Conservation (phyloP, 1,140 invertebrate genomes). For the Heliothis subflexa region DNA sequence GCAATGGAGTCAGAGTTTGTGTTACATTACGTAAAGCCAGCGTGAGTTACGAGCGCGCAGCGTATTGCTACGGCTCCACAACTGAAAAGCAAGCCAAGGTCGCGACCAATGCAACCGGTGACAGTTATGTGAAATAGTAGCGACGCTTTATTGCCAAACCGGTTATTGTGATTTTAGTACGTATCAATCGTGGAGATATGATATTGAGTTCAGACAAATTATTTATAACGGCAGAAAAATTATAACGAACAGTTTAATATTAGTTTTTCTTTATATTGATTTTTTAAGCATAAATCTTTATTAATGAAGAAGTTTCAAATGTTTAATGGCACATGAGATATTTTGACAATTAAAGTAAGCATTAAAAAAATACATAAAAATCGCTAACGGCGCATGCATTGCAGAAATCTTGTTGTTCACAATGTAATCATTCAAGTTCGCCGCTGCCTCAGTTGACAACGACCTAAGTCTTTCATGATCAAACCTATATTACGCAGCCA, state of each 20-base stretch:
- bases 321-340: too few species aligned
- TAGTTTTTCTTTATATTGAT: neutral
- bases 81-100: conserved; percentile 40
- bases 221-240: neutral
- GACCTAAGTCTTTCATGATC: conserved; percentile 49
- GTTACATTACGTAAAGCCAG: conserved; percentile 67
- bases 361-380: neutral
- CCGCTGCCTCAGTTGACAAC: conserved; percentile 49
- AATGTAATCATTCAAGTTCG: conserved; percentile 63
- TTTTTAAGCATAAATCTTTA: neutral
- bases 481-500: conserved; percentile 38
- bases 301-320: too few species aligned
- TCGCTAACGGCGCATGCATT: conserved; percentile 49
- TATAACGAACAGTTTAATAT: neutral
- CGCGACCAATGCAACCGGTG: conserved; percentile 43
- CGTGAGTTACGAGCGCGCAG: conserved; percentile 62
- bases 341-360: too few species aligned
- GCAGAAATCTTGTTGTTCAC: conserved; percentile 35
- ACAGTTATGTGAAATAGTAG: conserved; percentile 28
- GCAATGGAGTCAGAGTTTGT: conserved; percentile 68
- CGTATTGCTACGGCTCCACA: conserved; percentile 37
- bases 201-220: neutral
- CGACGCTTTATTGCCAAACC: conserved; percentile 33
- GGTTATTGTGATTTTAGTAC: neutral
- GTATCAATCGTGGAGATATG: neutral